Conservation (phyloP, 2,113 vertebrate species). For the Dunckerocampus dactyliophorus region DNA sequence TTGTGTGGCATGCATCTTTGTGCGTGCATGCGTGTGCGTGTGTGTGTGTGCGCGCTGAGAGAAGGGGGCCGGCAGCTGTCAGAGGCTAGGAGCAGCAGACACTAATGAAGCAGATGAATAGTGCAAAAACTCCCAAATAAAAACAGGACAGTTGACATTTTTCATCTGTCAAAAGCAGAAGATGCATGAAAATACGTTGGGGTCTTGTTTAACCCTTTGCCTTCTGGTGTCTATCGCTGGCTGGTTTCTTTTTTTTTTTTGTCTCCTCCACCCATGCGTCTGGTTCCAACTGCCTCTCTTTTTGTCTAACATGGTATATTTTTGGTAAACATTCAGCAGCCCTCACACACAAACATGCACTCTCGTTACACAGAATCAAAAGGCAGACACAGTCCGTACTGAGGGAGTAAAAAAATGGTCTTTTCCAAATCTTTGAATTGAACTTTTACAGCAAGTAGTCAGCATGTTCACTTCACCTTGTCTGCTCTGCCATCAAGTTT, state of each 20-base stretch:
- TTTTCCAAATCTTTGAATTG: conserved; percentile 9
- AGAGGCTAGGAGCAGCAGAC: conserved; percentile 95
- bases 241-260: neutral
- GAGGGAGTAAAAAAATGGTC: neutral
- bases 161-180: conserved; percentile 99
- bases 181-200: conserved; percentile 98
- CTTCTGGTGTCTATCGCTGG: conserved; percentile 72
- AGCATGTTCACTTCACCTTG: neutral
- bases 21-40: conserved; percentile 19
- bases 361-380: neutral
- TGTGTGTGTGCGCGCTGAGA: conserved; percentile 20
- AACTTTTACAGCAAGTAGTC: conserved; percentile 5
- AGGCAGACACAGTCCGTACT: neutral
- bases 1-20: conserved; percentile 22
- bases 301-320: conserved; percentile 5
- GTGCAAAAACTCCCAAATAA: conserved; percentile 99
- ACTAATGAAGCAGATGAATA: conserved; percentile 99
- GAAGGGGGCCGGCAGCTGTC: conserved; percentile 97
- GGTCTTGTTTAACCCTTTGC: conserved; percentile 96
- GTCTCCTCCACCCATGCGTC: neutral
- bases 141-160: conserved; percentile 99
- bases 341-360: conserved; percentile 6
- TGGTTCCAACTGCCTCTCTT: conserved; percentile 16
- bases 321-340: neutral
- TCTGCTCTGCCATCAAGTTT: neutral